Percentiles rank a stretch among this genome's conserved stretches.
Conservation (phyloP, 2,888 invertebrate species). For the Archips crataeganus region DNA sequence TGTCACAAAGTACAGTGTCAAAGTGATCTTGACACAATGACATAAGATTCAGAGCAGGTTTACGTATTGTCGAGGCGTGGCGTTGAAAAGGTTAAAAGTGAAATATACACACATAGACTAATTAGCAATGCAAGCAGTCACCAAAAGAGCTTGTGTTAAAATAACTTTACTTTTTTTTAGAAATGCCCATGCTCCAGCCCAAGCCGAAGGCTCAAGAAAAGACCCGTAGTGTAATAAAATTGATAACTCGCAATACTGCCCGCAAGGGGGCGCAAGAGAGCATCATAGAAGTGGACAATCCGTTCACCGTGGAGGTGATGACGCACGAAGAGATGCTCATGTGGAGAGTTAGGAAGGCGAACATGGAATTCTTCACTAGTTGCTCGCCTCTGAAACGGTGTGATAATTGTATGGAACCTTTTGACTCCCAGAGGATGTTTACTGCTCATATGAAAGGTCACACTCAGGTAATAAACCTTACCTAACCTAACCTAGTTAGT, state of each 20-base stretch:
- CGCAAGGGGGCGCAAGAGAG: background rate
- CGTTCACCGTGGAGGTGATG: background rate
- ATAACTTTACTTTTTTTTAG: background rate
- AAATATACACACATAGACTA: too few relatives aligned
- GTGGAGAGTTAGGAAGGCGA: background rate
- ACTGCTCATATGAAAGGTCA: background rate
- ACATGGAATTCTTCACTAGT: background rate
- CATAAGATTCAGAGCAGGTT: too few relatives aligned
- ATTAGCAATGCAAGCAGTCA: too few relatives aligned
- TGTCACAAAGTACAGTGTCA: too few relatives aligned
- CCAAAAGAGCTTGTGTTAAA: too few relatives aligned
- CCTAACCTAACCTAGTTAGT: too few relatives aligned
- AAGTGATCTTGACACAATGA: too few relatives aligned
- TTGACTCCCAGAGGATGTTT: background rate
- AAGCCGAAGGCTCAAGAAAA: background rate
- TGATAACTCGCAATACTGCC: background rate
- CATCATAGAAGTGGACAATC: background rate
- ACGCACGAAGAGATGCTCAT: background rate
- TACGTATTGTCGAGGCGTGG: too few relatives aligned
- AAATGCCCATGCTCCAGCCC: background rate
- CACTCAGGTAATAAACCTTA: background rate
- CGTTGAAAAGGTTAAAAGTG: too few relatives aligned
- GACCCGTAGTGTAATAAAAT: background rate
- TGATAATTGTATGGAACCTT: background rate
- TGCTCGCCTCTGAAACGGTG: background rate